Evolutionary conservation across 2,888 invertebrate species (phyloP).

Genomic region (Lepidocyrtoides sp.): DNA sequence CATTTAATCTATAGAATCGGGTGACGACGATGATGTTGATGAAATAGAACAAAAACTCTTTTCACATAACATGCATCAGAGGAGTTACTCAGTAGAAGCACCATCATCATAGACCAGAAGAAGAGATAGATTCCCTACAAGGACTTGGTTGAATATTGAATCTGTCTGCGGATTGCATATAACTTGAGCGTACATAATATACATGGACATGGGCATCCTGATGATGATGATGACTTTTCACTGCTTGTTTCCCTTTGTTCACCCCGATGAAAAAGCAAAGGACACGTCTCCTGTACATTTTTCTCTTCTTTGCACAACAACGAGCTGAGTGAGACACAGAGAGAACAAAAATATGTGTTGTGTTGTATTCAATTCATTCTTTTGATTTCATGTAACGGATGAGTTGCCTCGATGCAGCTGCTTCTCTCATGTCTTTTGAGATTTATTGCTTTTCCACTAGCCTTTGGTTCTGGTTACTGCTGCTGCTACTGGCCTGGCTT

Average conservation of each 20-base stretch:
- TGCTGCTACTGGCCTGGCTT: no score
- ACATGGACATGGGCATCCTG: slow-evolving; percentile 33
- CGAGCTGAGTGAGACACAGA: not conserved
- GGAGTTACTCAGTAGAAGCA: slow-evolving; percentile 19
- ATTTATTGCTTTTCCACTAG: slow-evolving; percentile 80
- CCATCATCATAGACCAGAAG: slow-evolving; percentile 15
- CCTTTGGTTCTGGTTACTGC: slow-evolving; percentile 73
- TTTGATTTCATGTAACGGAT: slow-evolving; percentile 80
- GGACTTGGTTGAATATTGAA: not conserved
- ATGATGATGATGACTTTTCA: slow-evolving; percentile 77
- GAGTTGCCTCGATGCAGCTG: slow-evolving; percentile 78
- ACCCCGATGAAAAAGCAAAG: slow-evolving; percentile 71
- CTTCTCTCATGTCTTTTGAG: slow-evolving; percentile 79
- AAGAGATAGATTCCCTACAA: not conserved
- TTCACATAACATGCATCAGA: slow-evolving; percentile 48
- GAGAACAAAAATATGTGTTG: slow-evolving; percentile 39
- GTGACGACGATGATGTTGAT: slow-evolving; percentile 57
- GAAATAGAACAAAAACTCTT: slow-evolving; percentile 72
- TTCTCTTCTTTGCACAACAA: slow-evolving; percentile 58
- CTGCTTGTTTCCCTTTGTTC: slow-evolving; percentile 77
- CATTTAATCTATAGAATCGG: slow-evolving; percentile 70
- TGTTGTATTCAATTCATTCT: slow-evolving; percentile 76
- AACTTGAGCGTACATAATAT: not conserved
- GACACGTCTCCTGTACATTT: slow-evolving; percentile 69
- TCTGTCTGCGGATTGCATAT: slow-evolving; percentile 8